These are phyloP conservation scores for Eptatretus atami DNA, from an alignment of 2,797 vertebrate species.

Conservation along the genomic window DNA sequence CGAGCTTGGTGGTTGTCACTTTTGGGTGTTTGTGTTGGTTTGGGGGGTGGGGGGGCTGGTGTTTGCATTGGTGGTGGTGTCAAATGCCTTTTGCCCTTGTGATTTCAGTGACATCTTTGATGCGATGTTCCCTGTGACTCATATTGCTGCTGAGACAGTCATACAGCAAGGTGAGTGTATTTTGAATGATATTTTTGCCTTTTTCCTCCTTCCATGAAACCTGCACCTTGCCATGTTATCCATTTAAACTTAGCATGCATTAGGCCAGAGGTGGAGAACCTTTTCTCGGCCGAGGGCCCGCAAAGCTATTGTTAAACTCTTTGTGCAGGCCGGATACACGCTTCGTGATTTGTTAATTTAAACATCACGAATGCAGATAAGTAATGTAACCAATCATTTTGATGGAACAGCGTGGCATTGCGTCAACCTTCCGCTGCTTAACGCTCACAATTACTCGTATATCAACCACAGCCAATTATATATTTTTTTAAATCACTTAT, in stretches of 20 bases:
- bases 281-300: neutral
- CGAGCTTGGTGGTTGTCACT: neutral
- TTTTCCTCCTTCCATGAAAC: neutral
- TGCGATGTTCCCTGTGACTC: constrained; percentile 84
- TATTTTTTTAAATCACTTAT: too few species aligned
- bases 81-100: constrained; percentile 10
- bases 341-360: too few species aligned
- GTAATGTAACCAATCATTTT: too few species aligned
- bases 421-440: too few species aligned
- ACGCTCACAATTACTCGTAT: too few species aligned
- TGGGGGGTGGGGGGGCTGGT: neutral
- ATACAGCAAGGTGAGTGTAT: constrained; percentile 56
- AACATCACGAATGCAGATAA: too few species aligned
- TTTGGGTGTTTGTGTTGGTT: neutral
- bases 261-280: neutral
- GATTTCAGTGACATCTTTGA: constrained; percentile 68
- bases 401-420: too few species aligned
- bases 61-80: neutral
- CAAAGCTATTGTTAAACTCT: too few species aligned
- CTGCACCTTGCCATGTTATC: too few species aligned
- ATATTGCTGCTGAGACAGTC: constrained; percentile 79
- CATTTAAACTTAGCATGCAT: too few species aligned
- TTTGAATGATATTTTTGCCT: neutral
- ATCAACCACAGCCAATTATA: too few species aligned
- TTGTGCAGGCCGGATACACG: too few species aligned